Percentiles rank a stretch among this genome's conserved stretches.
phyloP scores from a whole-genome alignment of 2,888 invertebrate genomes.

The Trypoxylon attenuatum region DNA sequence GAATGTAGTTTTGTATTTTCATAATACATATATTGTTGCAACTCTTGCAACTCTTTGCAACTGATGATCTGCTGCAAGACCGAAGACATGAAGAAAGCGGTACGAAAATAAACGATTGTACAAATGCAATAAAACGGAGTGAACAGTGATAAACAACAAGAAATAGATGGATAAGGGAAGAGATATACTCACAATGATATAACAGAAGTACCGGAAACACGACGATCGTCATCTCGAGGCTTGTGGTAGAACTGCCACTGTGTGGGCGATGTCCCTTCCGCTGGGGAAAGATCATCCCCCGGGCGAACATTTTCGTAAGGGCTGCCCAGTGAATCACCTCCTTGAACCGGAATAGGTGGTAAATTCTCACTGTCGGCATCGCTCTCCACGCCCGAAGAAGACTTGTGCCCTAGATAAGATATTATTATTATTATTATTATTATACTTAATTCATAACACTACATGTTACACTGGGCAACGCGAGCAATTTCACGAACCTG shows the following conservation, averaged over 20 bases:
- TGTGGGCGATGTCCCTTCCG: slow-evolving; percentile 77
- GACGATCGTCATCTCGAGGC: slow-evolving; percentile 76
- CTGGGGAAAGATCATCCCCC: slow-evolving; percentile 76
- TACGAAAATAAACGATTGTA: too few relatives aligned
- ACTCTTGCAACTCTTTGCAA: too few relatives aligned
- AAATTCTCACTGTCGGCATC: slow-evolving; percentile 79
- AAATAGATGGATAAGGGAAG: slow-evolving; percentile 37
- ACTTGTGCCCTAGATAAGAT: slow-evolving; percentile 67
- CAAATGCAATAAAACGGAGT: too few relatives aligned
- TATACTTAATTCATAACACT: background rate
- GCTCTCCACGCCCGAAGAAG: slow-evolving; percentile 75
- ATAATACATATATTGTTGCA: too few relatives aligned
- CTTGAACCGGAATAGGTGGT: slow-evolving; percentile 81
- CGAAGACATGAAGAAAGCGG: too few relatives aligned
- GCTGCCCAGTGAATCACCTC: slow-evolving; percentile 79
- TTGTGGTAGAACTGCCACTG: slow-evolving; percentile 77
- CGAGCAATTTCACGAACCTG: background rate
- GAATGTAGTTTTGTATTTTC: too few relatives aligned
- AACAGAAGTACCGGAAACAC: slow-evolving; percentile 78
- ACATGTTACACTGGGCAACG: background rate
- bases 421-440: background rate
- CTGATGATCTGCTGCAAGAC: too few relatives aligned
- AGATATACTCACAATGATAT: slow-evolving; percentile 77
- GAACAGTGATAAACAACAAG: slow-evolving; percentile 7
- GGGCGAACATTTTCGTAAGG: slow-evolving; percentile 81